phyloP scores from a whole-genome alignment of 2,113 vertebrate species.

The Pseudolaguvia tuberculata region DNA sequence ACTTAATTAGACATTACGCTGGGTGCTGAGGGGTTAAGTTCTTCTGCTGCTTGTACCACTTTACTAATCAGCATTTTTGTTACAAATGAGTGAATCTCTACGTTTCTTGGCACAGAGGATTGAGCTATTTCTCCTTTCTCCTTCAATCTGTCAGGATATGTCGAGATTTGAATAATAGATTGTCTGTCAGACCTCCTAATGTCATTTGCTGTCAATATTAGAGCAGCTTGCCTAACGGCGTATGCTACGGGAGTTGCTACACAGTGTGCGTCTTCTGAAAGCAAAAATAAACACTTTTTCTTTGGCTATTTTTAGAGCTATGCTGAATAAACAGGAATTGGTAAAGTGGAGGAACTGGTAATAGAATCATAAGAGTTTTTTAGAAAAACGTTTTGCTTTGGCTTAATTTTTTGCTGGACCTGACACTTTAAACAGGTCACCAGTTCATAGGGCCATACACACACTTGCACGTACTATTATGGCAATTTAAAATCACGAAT shows the following conservation, averaged over 20 bases:
- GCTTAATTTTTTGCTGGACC: background rate
- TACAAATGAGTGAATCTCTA: constrained; percentile 28
- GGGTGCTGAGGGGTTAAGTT: background rate
- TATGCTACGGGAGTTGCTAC: constrained; percentile 28
- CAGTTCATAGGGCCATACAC: too few relatives aligned
- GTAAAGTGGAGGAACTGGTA: background rate
- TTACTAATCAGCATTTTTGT: constrained; percentile 15
- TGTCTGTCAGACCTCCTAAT: constrained; percentile 50
- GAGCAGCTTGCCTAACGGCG: constrained; percentile 47
- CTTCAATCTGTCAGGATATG: constrained; percentile 48
- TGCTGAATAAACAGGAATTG: constrained; percentile 25
- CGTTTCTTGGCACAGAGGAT: constrained; percentile 32
- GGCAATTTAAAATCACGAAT: too few relatives aligned
- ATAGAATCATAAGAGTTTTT: constrained; percentile 1
- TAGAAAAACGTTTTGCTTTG: background rate
- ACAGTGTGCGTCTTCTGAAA: constrained; percentile 20
- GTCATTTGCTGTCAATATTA: constrained; percentile 52
- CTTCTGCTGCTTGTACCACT: background rate
- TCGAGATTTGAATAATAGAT: constrained; percentile 59
- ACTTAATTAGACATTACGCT: too few relatives aligned
- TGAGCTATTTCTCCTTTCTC: constrained; percentile 54
- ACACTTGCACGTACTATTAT: too few relatives aligned
- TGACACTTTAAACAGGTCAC: too few relatives aligned
- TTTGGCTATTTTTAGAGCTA: constrained; percentile 31
- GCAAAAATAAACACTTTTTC: constrained; percentile 37